Base-by-base conservation (phyloP, 2,888 invertebrate species). In the Phytoseiulus persimilis region DNA sequence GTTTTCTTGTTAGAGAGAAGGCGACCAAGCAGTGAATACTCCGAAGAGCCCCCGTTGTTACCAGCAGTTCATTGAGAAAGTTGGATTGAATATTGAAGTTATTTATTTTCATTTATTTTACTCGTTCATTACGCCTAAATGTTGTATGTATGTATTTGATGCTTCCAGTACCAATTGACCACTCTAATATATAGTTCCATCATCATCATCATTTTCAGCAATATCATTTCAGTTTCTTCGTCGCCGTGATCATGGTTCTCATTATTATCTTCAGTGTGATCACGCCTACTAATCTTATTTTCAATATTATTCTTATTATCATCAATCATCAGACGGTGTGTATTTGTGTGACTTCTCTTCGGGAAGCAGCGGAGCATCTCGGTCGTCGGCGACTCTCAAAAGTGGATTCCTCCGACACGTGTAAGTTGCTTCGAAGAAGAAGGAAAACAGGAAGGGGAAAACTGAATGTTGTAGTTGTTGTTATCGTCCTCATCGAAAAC, bases 271-370 rank as follows among this genome's bases (percentile, higher is more conserved):
- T 65, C 65, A 65, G 65, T 28, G 18, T 65, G 65, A 65, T 28
- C 65, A 65, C 65, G 5, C 65, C 18, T 65, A 65, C 65, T 65
- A 65, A 65, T 65, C 14, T 65, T 65, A 65, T 65, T 65, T 14
- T 65, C 18, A 65, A 65, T 65, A 65, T 14, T 65, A 65, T 65
- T 1, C 11, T 65, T 23, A 65, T 65, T 65, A 65, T 65, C 28
- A 14, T 65, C 65, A 65, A 65, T 65, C 65, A 18, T 65, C 18
- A 65, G 28, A 65, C 14, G 18, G 65, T 65, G 65, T 65, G 65
- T 65, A 65, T 65, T 65, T 65, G 65, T 65, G 65, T 65, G 65
- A 65, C 65, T 65, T 65, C 65, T 65, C 65, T 65, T 65, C 65
- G 65, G 2, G 18, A 65, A 65, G 18, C 65, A 65, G 65, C 65